Evolutionary conservation across 2,113 vertebrate genomes (phyloP).

Genomic region (Silurus meridionalis): DNA sequence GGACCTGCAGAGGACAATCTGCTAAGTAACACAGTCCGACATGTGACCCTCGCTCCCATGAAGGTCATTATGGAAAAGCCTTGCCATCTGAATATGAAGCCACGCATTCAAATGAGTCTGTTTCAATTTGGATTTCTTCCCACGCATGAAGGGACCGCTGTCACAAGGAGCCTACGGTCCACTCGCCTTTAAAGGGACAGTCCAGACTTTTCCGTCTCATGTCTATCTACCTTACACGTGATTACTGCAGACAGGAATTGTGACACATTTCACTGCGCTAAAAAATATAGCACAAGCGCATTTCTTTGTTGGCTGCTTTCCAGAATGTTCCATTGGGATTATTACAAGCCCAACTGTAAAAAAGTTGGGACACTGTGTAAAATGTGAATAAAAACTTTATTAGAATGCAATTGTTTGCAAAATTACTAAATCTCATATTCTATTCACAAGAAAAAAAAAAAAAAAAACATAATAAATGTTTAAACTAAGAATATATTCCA

Average conservation of each 20-base stretch:
- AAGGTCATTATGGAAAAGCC: constrained; percentile 35
- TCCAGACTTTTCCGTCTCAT: neutral
- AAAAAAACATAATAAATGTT: no score
- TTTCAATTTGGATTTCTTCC: constrained; percentile 39
- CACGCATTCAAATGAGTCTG: constrained; percentile 39
- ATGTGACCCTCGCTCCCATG: constrained; percentile 43
- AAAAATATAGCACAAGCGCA: neutral
- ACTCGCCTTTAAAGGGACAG: constrained; percentile 26
- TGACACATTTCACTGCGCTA: neutral
- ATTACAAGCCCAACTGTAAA: neutral
- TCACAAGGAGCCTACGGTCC: constrained; percentile 31
- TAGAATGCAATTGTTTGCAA: no score
- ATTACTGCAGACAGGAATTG: neutral
- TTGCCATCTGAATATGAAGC: constrained; percentile 43
- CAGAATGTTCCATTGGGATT: neutral
- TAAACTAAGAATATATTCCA: no score
- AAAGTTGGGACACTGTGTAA: no score
- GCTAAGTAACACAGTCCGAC: constrained; percentile 40
- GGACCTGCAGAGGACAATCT: constrained; percentile 41
- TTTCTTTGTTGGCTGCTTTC: neutral
- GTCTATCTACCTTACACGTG: neutral
- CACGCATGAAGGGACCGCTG: constrained; percentile 19
- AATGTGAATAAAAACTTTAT: no score
- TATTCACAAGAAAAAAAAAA: no score
- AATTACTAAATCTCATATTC: no score